Evolutionary conservation across 2,797 vertebrate species (phyloP), one percentile per base, ranked within the genome.

Genomic region (Gymnothorax javanicus): DNA sequence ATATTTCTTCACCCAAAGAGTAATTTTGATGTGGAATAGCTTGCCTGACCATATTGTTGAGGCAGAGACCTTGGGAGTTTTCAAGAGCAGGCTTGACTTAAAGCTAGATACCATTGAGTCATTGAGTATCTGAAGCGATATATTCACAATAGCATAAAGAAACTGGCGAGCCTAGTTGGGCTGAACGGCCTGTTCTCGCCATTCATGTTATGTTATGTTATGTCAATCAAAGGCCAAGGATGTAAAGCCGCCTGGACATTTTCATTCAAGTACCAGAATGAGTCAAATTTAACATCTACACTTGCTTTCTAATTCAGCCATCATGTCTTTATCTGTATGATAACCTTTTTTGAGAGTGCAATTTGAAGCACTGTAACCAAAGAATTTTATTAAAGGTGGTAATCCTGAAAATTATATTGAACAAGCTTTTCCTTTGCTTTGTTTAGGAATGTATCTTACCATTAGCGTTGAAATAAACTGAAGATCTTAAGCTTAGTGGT

Each of bases 391-490:
- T 84, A 62, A 62, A 64, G 15, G 86, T 25, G 57, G 43, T 79
- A 43, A 27, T 71, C 27, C 33, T 50, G 58, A 25, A 13, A 25
- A 27, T 33, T 81, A 7, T 43, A 12, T 8, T 9, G 77, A 81
- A 17, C 77, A 81, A 81, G n/a, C 25, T 11, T 54, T n/a, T 81
- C 23, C 50, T 20, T 56, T 81, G 17, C 77, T 54, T 33, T 43
- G 33, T 73, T 33, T 62, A 56, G 73, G 11, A 83, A 12, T 83
- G 75, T 59, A 43, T 43, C 33, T 2, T 43, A n/a, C 57, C 62
- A 82, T 69, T n/a, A 81, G 62, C 77, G 17, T 84, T 64, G 71
- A 20, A 33, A 64, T 87, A 84, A 84, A 84, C 82, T 67, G 27
- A 59, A 81, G 67, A 60, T 59, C 50, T 79, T 87, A 85, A 25